Base-by-base conservation (phyloP, 2,888 invertebrate genomes). In the Hydroisotoma schaefferi region DNA sequence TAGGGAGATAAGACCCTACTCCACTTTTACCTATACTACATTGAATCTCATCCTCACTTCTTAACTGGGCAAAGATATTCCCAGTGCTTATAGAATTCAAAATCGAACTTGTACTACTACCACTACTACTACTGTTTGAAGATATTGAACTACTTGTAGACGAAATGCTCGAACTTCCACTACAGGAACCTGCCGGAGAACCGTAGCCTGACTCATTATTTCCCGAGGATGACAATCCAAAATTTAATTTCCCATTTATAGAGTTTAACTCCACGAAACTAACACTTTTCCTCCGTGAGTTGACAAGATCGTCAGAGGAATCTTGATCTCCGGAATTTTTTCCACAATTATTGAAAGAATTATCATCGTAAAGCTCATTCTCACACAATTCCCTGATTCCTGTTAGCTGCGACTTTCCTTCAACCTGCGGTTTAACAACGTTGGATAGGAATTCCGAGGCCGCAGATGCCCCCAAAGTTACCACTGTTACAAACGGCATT, bases 401-500 rank as follows among this genome's bases (percentile, higher is more conserved):
- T 23, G 68, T 64, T 15, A 70, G 51, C 8, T 55, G 64, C 2
- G 68, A 67, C 23, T 62, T 59, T 18, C 58, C 55, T 15, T 54
- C 55, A 18, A 15, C 8, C 40, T 40, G 40, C 1, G 59, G 29
- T 23, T 64, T 70, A 12, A 69, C 66, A 2, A 70, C 61, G n/a
- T 67, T 63, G 2, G 63, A 37, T 12, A 72, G 64, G 38, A 66
- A 59, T 37, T 70, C 70, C 46, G 48, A 63, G 3, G 69, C 67
- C 25, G 70, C 67, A 33, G 67, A 63, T 52, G 72, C 65, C n/a
- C 70, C 68, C 49, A 72, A 53, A 23, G 69, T 69, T 22, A 72
- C 72, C 22, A 72, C 72, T 20, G 72, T 72, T 40, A 72, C 70
- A 49, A 72, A 72, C 27, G 72, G 72, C 72, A 72, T 72, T 38